Conservation (phyloP, 2,888 invertebrate genomes). For the Epirrhoe tristata region DNA sequence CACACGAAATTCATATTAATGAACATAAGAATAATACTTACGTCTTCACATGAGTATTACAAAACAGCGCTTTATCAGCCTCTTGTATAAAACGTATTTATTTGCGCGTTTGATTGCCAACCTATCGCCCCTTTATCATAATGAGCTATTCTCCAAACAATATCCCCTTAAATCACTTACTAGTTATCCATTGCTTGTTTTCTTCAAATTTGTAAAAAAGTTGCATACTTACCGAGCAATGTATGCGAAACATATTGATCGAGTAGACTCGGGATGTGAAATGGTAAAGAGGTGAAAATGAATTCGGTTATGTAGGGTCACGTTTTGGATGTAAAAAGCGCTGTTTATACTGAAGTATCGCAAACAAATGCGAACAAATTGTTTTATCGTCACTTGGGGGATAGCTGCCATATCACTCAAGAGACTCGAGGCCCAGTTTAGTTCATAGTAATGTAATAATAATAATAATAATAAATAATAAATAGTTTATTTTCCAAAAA, state of each 20-base stretch:
- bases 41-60: neutral
- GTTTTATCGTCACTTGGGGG: constrained; percentile 18
- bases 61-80: neutral
- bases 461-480: no score
- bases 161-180: neutral
- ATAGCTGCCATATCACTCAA: neutral
- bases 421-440: neutral
- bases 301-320: constrained; percentile 45
- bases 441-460: neutral
- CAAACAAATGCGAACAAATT: constrained; percentile 28
- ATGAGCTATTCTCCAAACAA: constrained; percentile 22
- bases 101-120: constrained; percentile 10
- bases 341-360: constrained; percentile 38
- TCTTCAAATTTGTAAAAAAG: neutral
- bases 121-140: constrained; percentile 25
- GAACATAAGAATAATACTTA: neutral
- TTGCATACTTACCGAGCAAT: constrained; percentile 5
- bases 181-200: constrained; percentile 8
- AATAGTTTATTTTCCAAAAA: no score
- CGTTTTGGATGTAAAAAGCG: constrained; percentile 41
- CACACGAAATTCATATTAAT: constrained; percentile 6
- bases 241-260: constrained; percentile 16
- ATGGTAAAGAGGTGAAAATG: constrained; percentile 37
- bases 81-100: constrained; percentile 5
- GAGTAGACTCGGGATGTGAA: neutral